These are phyloP conservation scores for Nymphalis polychloros DNA, from an alignment of 2,888 invertebrate species.

Conservation along the genomic window DNA sequence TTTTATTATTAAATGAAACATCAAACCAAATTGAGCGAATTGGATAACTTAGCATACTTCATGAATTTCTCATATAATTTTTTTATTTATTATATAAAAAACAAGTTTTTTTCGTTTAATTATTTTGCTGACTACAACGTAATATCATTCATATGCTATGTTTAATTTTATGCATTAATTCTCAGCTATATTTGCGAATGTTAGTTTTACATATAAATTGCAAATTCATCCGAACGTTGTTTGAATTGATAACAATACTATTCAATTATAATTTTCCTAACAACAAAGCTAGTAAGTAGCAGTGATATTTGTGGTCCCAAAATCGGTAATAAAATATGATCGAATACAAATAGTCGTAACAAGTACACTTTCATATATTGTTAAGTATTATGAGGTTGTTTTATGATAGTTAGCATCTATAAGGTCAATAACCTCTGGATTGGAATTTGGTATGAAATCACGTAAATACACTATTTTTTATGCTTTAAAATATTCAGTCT, in stretches of 20 bases:
- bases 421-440: not conserved
- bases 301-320: conserved; percentile 2
- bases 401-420: not conserved
- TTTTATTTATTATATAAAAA: too few relatives aligned
- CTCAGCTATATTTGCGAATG: not conserved
- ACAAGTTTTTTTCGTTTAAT: too few relatives aligned
- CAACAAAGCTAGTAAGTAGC: conserved; percentile 6
- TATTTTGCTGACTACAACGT: too few relatives aligned
- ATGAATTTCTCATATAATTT: too few relatives aligned
- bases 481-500: too few relatives aligned
- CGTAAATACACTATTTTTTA: too few relatives aligned
- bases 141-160: too few relatives aligned
- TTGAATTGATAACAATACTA: not conserved
- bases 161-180: not conserved
- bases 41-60: too few relatives aligned
- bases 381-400: not conserved
- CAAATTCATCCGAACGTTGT: not conserved
- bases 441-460: too few relatives aligned
- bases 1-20: too few relatives aligned
- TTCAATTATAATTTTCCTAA: not conserved
- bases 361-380: not conserved
- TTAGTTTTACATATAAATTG: not conserved
- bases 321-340: conserved; percentile 10
- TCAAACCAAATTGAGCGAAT: too few relatives aligned
- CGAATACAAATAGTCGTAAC: conserved; percentile 5